Base-by-base conservation (phyloP, 1,140 invertebrate species). In the Elymnias hypermnestra region DNA sequence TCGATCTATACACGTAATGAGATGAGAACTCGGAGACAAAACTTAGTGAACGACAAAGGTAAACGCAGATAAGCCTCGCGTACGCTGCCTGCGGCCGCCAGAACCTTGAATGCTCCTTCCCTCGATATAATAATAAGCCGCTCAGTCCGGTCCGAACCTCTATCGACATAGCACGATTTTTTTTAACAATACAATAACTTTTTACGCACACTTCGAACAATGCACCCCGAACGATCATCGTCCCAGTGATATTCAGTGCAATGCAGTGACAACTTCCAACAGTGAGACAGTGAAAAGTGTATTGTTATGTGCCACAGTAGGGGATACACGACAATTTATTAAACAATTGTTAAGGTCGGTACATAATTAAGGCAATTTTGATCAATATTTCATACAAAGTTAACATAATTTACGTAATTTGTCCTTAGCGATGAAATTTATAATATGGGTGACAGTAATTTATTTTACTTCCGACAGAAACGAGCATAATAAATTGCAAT, bases 21-120 rank as follows among this genome's bases (percentile, higher is more conserved):
- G 53, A 62, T 40, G 52, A 46, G 58, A 31, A 33, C 31, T 7
- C 8, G 1, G n/a, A 17, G 52, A 51, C 51, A 58, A 49, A 65
- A 36, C 52, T 37, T 61, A 51, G 71, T 68, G 64, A 71, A 55
- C 64, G 73, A 77, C 73, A 76, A 76, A 78, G 63, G 57, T 71
- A 53, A 5, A 53, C 68, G 59, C 59, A 76, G 78, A 83, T 83
- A 81, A 83, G 71, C 64, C 68, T 71, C 63, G 70, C 45, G 70
- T 78, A 75, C 51, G 63, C 53, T 53, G 66, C 53, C 71, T 69
- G 75, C 72, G 72, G 67, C 63, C 67, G 64, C 42, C 56, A 51
- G 62, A 70, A 79, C 76, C 79, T 83, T 81, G 79, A 77, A 60
- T 67, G 62, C 69, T 78, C 79, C 79, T 76, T 83, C 64, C 72